Base-by-base conservation (phyloP, 2,888 invertebrate species). In the Acholoe squamosa region DNA sequence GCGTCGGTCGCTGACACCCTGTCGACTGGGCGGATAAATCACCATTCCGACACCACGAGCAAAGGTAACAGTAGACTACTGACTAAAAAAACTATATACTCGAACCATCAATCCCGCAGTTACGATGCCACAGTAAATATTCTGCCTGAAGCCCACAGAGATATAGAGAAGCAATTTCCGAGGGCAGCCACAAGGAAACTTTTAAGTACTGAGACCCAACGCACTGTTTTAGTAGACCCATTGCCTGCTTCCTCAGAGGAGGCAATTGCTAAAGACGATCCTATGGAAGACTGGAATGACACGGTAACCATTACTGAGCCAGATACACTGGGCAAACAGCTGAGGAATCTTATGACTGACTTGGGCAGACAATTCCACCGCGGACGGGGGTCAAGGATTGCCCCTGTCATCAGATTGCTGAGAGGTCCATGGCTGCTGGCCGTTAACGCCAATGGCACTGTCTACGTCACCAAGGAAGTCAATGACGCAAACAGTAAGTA, bases 381-480 rank as follows among this genome's bases (percentile, higher is more conserved):
- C 28, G 76, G 76, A 3, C 25, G 31, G 28, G 76, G 76, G 25
- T 76, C 76, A 14, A 28, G 80, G 80, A 80, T 19, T 14, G 16
- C 25, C 76, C 80, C 34, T 19, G 34, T 80, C 34, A 33, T 80
- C 22, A 33, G 43, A 19, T 43, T 86, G 52, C n/a, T 86, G 5
- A 22, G 86, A 22, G 86, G 86, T 0, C 86, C 86, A 25, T 86
- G 86, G 86, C 54, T 86, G 28, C 28, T 89, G 19, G 89, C 89
- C 67, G 67, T 67, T 33, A n/a, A 31, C 31, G 1, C 67, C 56
- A 89, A 61, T 33, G 89, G 89, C 10, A 33, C 89, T 31, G 89
- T 89, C 22, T 89, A 89, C 89, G 67, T 61, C 61, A 89, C 89
- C 89, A 89, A 56, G 19, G 34, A 67, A n/a, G 61, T 89, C 56